These are phyloP conservation scores for Arenaria interpres DNA, from an alignment of 2,113 vertebrate genomes.

Conservation along the genomic window DNA sequence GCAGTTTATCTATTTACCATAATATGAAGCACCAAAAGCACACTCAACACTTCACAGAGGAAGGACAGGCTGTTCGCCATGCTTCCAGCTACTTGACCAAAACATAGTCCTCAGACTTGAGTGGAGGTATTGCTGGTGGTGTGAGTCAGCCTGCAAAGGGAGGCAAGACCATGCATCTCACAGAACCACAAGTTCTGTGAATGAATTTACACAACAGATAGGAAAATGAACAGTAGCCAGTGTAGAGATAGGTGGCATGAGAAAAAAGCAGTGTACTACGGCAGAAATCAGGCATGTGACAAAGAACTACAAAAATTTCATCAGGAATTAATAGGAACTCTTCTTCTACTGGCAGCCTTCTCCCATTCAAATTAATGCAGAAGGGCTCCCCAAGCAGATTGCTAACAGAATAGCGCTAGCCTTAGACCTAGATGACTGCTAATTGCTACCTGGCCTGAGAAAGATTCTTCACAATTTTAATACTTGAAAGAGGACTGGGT, in stretches of 20 bases:
- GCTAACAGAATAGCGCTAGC: neutral
- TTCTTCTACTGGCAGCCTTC: neutral
- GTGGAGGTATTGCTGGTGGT: neutral
- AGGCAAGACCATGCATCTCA: neutral
- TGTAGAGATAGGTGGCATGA: neutral
- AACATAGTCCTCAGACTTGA: neutral
- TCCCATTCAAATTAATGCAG: neutral
- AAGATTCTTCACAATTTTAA: neutral
- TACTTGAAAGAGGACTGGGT: neutral
- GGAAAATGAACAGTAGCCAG: neutral
- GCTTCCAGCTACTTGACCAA: neutral
- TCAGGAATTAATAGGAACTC: neutral
- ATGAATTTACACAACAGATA: neutral
- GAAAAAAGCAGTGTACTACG: neutral
- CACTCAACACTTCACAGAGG: fast-evolving
- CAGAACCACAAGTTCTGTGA: neutral
- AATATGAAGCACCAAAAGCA: neutral
- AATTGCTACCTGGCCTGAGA: conserved; percentile 11
- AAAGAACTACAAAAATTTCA: neutral
- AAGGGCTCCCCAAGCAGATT: neutral
- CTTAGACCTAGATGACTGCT: neutral
- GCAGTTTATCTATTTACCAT: neutral
- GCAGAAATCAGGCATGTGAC: neutral
- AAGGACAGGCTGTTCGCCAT: neutral
- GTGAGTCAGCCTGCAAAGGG: neutral